Conservation (phyloP, 2,888 invertebrate genomes). For the Epinotia demarniana region DNA sequence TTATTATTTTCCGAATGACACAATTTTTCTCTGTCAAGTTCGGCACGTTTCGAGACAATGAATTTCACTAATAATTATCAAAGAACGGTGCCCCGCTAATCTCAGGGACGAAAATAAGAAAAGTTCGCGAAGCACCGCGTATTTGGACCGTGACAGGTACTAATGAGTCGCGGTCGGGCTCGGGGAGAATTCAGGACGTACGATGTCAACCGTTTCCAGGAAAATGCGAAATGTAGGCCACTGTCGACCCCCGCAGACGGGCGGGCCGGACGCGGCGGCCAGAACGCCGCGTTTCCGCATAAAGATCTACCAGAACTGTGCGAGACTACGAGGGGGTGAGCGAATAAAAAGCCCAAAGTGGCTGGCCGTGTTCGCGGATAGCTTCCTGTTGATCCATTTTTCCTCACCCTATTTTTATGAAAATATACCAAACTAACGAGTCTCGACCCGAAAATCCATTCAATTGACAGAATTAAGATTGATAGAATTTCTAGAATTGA, state of each 20-base stretch:
- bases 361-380: too few relatives aligned
- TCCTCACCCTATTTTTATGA: too few relatives aligned
- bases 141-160: conserved; percentile 70
- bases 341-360: too few relatives aligned
- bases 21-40: neutral
- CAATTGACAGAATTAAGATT: too few relatives aligned
- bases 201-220: conserved; percentile 58
- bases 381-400: too few relatives aligned
- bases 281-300: conserved; percentile 26
- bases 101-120: conserved; percentile 17
- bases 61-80: neutral
- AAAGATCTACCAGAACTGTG: neutral
- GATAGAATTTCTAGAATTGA: too few relatives aligned
- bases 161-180: conserved; percentile 62
- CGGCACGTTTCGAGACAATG: neutral
- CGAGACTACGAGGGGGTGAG: too few relatives aligned
- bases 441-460: too few relatives aligned
- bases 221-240: conserved; percentile 63
- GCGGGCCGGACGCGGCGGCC: conserved; percentile 35
- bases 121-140: conserved; percentile 52
- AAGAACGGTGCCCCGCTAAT: conserved; percentile 3
- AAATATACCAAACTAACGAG: too few relatives aligned
- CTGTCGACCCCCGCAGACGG: conserved; percentile 46
- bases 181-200: conserved; percentile 58
- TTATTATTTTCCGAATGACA: neutral